Evolutionary conservation across 2,888 invertebrate species (phyloP), one percentile per base, ranked within the genome.

Genomic region (Polyommatus icarus): DNA sequence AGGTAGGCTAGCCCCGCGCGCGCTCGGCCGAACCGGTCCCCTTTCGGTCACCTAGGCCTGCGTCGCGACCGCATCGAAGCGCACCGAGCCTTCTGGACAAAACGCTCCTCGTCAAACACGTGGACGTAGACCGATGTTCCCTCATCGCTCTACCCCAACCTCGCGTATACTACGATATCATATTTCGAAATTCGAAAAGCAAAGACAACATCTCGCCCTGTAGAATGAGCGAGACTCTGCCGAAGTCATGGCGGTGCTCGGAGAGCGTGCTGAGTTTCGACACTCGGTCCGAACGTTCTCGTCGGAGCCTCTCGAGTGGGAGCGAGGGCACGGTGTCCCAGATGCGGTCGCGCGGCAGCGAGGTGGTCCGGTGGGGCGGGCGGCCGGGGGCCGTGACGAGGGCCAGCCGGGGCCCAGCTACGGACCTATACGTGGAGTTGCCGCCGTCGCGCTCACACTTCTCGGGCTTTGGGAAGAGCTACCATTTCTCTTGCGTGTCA

Each of bases 1-100:
- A 95, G 95, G 95, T 95, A 95, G 95, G 95, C 95, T 95, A 93
- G 94, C 92, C 93, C 87, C 94, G 92, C 89, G 92, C 93, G 89
- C 93, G 92, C 83, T 93, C 93, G 88, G 92, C 93, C 90, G 87
- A 91, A 89, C 85, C 90, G 86, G 84, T 84, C 85, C 78, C 86
- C 83, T 82, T 87, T 83, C 83, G 84, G 85, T 79, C 86, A 85
- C 79, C 85, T 83, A 86, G 85, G 82, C 86, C 87, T 84, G 84
- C 85, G 83, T 89, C 86, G 79, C 85, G 86, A 67, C 90, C 88
- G 76, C 88, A 89, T 84, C 88, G 88, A 81, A 89, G 89, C 84
- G 90, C 90, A 24, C 91, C 92, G 79, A 89, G 88, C 80, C 86
- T 93, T 81, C 87, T 90, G 84, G 92, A 93, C 84, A 92, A 92